Evolutionary conservation across 2,797 vertebrate species (phyloP), one percentile per base, ranked within the genome.

Genomic region (Phrynocephalus forsythii): DNA sequence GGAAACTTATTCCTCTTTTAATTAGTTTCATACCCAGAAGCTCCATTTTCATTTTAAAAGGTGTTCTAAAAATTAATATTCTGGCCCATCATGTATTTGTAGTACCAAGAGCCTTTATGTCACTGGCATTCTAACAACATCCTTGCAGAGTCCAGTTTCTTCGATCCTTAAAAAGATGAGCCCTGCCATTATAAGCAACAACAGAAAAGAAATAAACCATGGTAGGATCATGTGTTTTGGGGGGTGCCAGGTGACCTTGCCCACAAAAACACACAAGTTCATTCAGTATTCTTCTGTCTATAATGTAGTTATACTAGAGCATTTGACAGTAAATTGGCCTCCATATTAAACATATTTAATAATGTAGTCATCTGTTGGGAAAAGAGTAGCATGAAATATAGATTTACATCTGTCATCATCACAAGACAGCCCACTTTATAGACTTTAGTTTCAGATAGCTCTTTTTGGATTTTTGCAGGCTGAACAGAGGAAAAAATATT

Each of bases 401-500:
- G 60, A 16, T 16, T 16, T 63, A 16, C 5, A 15, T 13, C 52
- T 56, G 11, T 63, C 18, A 20, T 63, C 60, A 69, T 18, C 20
- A n/a, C 52, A 56, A 56, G 52, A 56, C 9, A 56, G 11, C 8
- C 18, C 20, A n/a, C 16, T 56, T 33, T 13, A 68, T 48, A 15
- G 44, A 8, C 9, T 79, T 20, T 11, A 24, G 22, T 50, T 26
- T 72, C 6, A 44, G 77, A 60, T 60, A 48, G 22, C 63, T 69
- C 0, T 38, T 69, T 71, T 26, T 73, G 28, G 77, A 79, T 69
- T 75, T 67, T 85, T 67, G 76, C 15, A 60, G 84, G 6, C 52
- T 52, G 13, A 86, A 90, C 20, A 28, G 7, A 50, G 86, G 85
- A 56, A 82, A 85, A 38, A 69, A 82, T 75, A 77, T 86, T 30